Conservation (phyloP, 2,888 invertebrate genomes). For the Lithophane leautieri region DNA sequence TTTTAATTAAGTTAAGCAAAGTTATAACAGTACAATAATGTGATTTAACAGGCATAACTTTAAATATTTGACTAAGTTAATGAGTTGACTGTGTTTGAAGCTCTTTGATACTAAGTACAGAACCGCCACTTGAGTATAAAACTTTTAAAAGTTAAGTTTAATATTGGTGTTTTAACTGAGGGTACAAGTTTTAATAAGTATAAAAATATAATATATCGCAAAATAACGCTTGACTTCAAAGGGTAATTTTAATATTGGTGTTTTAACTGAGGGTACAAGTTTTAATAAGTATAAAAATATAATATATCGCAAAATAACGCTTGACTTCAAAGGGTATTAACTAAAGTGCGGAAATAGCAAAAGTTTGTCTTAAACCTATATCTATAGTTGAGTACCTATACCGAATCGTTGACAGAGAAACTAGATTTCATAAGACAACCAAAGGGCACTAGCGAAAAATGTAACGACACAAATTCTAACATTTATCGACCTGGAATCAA, state of each 20-base stretch:
- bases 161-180: constrained; percentile 28
- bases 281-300: constrained; percentile 53
- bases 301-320: constrained; percentile 53
- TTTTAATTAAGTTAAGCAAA: constrained; percentile 46
- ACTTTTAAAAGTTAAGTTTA: constrained; percentile 25
- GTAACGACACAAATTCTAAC: constrained; percentile 13
- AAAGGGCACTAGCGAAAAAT: constrained; percentile 24
- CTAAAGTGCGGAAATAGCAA: constrained; percentile 43
- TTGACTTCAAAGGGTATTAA: constrained; percentile 23
- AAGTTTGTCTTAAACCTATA: constrained; percentile 56
- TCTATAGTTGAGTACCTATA: constrained; percentile 60
- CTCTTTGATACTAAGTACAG: constrained; percentile 35
- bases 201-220: constrained; percentile 59
- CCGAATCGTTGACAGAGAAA: constrained; percentile 25
- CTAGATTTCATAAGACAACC: constrained; percentile 5
- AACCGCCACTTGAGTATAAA: constrained; percentile 40
- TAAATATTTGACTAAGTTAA: constrained; percentile 58
- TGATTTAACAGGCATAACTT: constrained; percentile 52
- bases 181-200: constrained; percentile 33
- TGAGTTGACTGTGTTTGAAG: constrained; percentile 38
- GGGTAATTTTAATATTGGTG: constrained; percentile 17
- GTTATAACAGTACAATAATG: constrained; percentile 52
- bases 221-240: constrained; percentile 45
- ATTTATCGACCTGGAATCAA: constrained; percentile 10
- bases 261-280: constrained; percentile 29